These are phyloP conservation scores for Biston betularia DNA, from an alignment of 2,888 invertebrate genomes.

Conservation along the genomic window DNA sequence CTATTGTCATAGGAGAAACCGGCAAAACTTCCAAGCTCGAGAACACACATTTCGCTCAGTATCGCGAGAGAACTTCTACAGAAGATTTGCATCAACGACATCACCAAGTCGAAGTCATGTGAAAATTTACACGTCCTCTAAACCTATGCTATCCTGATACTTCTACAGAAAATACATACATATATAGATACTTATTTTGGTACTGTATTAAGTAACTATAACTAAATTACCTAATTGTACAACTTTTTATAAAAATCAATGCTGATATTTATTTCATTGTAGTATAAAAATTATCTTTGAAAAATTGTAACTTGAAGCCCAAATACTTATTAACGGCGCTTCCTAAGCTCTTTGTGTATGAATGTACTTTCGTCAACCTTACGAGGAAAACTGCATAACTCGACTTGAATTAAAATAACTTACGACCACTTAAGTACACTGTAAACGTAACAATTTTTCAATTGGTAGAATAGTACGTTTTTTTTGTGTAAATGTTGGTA, in stretches of 20 bases:
- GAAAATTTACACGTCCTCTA: conserved; percentile 94
- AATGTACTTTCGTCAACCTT: no score
- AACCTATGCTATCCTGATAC: conserved; percentile 56
- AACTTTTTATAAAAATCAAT: background rate
- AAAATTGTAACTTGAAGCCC: no score
- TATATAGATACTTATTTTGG: background rate
- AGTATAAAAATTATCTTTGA: no score
- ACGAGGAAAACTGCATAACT: no score
- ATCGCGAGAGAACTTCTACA: conserved; percentile 93
- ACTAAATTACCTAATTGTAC: background rate
- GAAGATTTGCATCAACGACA: conserved; percentile 94
- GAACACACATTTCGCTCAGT: conserved; percentile 93
- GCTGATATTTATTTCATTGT: no score
- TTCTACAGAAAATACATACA: conserved; percentile 22
- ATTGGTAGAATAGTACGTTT: no score
- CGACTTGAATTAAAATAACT: no score
- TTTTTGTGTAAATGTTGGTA: no score
- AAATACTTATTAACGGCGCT: no score
- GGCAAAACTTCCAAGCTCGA: conserved; percentile 91
- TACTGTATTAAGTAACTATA: background rate
- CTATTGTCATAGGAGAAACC: conserved; percentile 79
- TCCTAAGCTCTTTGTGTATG: no score
- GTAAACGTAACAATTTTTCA: no score
- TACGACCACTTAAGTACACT: no score
- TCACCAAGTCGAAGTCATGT: conserved; percentile 94